Evolutionary conservation across 2,888 invertebrate species (phyloP), one percentile per base, ranked within the genome.

Genomic region (Timema cristinae): DNA sequence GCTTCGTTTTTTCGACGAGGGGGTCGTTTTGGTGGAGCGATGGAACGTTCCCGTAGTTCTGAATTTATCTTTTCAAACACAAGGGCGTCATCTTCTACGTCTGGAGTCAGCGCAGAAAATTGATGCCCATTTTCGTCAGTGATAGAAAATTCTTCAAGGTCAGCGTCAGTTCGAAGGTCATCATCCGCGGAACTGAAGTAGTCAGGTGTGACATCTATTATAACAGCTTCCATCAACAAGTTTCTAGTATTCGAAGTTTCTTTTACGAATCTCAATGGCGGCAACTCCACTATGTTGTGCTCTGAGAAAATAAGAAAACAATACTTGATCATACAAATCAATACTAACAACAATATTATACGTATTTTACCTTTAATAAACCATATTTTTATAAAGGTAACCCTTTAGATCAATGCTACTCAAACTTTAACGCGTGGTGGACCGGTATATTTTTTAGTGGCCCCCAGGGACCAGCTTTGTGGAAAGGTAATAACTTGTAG

Each of bases 191-290:
- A 86, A 0, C 87, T 86, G 78, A 94, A 94, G 78, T 92, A 93
- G 76, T 94, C 93, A 0, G 93, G 92, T 0, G 92, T 90, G 0
- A 95, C 93, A 76, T 95, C 95, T 70, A 95, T 94, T 13, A 95
- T 91, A 49, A 95, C 91, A 0, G 95, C 95, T 83, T 95, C 95
- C 93, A 95, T 94, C 0, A 94, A 81, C 1, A 95, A 84, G 80
- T 94, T 94, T 7, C 94, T 94, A 0, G 94, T 93, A 9, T 91
- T 93, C 0, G 94, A 94, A 0, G 94, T 92, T 84, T 95, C 95
- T 81, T 95, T 94, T 0, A 93, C 90, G 81, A 95, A 95, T 74
- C 95, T 85, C 77, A 95, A 83, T 5, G 95, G 94, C 48, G 95
- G 95, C 16, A 95, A 82, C 80, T 95, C 95, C 2, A 94, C 90